Conservation (phyloP, 2,113 vertebrate species). For the Forbesichthys papilliferus region DNA sequence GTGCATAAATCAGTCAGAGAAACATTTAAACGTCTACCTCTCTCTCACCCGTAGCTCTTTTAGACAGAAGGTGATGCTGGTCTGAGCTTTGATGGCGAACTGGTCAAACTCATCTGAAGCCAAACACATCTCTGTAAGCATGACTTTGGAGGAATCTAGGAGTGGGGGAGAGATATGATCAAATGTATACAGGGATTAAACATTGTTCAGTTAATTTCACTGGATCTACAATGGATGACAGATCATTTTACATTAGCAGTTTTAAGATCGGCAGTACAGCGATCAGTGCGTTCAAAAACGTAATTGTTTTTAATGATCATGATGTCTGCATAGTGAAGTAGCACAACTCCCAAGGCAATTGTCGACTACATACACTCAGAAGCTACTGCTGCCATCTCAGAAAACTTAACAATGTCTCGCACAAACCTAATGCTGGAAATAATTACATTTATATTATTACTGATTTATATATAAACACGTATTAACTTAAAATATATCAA, state of each 20-base stretch:
- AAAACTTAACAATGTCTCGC: no score
- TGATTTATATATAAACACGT: no score
- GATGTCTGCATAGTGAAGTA: no score
- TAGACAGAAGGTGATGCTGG: slow-evolving; percentile 89
- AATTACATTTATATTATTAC: no score
- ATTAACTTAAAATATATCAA: no score
- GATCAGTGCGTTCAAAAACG: not conserved
- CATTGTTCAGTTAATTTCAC: no score
- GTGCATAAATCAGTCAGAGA: not conserved
- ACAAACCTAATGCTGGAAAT: no score
- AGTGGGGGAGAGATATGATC: not conserved
- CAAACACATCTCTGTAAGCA: slow-evolving; percentile 89
- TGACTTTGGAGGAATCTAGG: slow-evolving; percentile 75
- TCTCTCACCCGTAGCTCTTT: slow-evolving; percentile 88
- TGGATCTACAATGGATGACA: no score
- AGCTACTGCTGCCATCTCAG: no score
- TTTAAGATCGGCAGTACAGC: not conserved
- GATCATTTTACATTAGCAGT: not conserved
- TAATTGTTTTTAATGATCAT: not conserved
- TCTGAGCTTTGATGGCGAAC: slow-evolving; percentile 68
- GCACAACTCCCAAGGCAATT: no score
- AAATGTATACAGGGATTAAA: no score
- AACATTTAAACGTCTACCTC: not conserved
- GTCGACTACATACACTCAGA: no score
- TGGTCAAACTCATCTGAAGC: slow-evolving; percentile 86